phyloP scores from a whole-genome alignment of 2,113 vertebrate species.

The Ceratotherium simum region DNA sequence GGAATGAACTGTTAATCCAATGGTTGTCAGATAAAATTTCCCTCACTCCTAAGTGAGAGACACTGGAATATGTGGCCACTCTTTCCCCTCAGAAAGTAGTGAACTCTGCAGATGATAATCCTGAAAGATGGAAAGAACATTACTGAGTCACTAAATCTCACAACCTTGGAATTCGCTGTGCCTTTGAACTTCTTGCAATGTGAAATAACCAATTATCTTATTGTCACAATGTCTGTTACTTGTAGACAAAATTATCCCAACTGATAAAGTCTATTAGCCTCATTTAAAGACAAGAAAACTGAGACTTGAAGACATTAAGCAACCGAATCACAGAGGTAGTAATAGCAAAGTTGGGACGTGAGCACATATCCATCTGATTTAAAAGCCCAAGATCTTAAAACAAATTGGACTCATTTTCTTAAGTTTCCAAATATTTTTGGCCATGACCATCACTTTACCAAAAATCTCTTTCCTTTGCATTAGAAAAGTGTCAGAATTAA shows the following conservation, averaged over 20 bases:
- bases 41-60: not conserved
- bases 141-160: not conserved
- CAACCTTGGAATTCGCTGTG: not conserved
- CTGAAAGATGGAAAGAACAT: not conserved
- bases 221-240: not conserved
- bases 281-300: slow-evolving; percentile 19
- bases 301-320: not conserved
- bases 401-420: not conserved
- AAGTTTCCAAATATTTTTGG: not conserved
- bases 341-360: not conserved
- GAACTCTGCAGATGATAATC: not conserved
- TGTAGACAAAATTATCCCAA: not conserved
- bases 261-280: not conserved
- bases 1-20: not conserved
- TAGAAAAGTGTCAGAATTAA: slow-evolving; percentile 1
- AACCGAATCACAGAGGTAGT: not conserved
- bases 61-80: not conserved
- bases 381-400: slow-evolving; percentile 3
- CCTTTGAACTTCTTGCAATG: slow-evolving; percentile 2
- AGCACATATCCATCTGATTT: not conserved
- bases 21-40: not conserved
- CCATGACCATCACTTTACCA: not conserved
- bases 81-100: not conserved
- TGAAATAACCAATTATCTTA: not conserved
- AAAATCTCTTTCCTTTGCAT: slow-evolving; percentile 2